Base-by-base conservation (phyloP, 2,888 invertebrate species). In the Choristoneura rosaceana region DNA sequence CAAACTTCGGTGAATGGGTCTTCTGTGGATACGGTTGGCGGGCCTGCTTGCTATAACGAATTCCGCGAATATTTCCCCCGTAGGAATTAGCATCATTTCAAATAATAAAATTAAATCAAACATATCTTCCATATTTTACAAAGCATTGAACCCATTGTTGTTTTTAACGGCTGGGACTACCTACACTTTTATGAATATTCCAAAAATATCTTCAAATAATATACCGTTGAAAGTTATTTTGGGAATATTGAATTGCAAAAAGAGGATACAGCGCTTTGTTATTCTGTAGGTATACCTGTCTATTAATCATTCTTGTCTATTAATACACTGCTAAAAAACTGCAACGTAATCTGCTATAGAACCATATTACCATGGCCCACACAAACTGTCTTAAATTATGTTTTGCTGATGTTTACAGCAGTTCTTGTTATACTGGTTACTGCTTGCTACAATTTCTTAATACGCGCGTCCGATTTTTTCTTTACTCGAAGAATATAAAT, bases 381-480 rank as follows among this genome's bases (percentile, higher is more conserved):
- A 14, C 9, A 45, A 55, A 43, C 38, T 17, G 10, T 55, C 14
- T 62, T 63, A 34, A 58, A 7, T 5, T 17, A 43, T 34, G 34
- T 34, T 38, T 58, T 58, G 2, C 9, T 14, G 8, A 5, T 52
- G 34, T 73, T 63, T 68, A 67, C 74, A 73, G 68, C 66, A 74
- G 82, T 73, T 78, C 84, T 81, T 80, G 75, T 79, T 81, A 71
- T 68, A 73, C 76, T 83, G 82, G 84, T 74, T 74, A 34, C 15
- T 14, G 17, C 75, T 78, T 75, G 75, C 77, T 81, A 84, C 81
- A 84, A 82, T 79, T 74, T 80, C 76, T 74, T 80, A 80, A 81
- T 88, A 88, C 88, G 87, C 87, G 87, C 80, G 76, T 84, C 82
- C 81, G 82, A 82, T 87, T 84, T 88, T 84, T 85, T 85, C 80